Percentiles rank a stretch among this genome's conserved stretches.
Conservation (phyloP, 2,888 invertebrate genomes). For the Adelphocoris suturalis region DNA sequence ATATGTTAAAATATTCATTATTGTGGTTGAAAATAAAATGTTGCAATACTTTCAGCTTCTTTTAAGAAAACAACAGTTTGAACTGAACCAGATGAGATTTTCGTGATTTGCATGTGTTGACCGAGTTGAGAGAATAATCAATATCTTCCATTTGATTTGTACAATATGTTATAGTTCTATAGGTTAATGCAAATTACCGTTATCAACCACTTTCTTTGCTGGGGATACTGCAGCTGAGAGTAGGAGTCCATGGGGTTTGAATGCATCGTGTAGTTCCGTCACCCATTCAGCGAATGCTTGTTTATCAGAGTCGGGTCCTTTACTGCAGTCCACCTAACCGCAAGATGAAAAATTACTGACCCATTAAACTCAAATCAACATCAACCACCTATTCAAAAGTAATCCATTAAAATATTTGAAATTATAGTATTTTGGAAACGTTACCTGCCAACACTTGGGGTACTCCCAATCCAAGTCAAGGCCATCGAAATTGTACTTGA, state of each 20-base stretch:
- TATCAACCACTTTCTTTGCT: constrained; percentile 89
- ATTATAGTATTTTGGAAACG: neutral
- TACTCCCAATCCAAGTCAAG: constrained; percentile 97
- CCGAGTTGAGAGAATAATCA: no score
- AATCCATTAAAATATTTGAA: neutral
- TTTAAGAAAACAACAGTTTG: no score
- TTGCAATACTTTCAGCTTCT: no score
- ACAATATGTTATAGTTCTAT: no score
- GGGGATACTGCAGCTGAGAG: constrained; percentile 92
- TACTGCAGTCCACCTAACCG: constrained; percentile 87
- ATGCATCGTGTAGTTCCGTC: constrained; percentile 85
- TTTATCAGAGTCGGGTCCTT: constrained; percentile 90
- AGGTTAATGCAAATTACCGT: constrained; percentile 78
- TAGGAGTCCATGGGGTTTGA: constrained; percentile 85
- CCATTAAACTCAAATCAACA: neutral
- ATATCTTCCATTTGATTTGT: no score
- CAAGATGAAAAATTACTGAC: neutral
- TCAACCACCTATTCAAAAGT: neutral
- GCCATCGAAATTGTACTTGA: constrained; percentile 91
- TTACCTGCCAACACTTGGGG: constrained; percentile 88
- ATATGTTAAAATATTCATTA: no score
- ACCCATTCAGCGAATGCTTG: constrained; percentile 87
- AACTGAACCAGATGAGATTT: no score
- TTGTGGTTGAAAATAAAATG: no score
- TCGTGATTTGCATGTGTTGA: no score